Evolutionary conservation across 2,797 vertebrate genomes (phyloP).

Genomic region (Dromococcyx pavoninus): DNA sequence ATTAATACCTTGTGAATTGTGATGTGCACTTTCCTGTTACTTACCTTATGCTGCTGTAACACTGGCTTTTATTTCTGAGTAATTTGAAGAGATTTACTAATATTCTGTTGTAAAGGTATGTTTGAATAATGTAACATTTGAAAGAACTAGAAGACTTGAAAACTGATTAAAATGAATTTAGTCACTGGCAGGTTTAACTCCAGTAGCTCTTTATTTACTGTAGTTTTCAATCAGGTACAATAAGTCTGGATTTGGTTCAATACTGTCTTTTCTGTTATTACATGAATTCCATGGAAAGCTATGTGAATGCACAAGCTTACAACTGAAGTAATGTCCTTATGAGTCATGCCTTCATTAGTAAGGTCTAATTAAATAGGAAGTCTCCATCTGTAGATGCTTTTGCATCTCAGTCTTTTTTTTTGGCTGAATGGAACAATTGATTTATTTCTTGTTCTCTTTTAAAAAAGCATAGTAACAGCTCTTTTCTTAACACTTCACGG

Average conservation of each 20-base stretch:
- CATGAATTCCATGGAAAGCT: background rate
- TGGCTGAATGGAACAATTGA: background rate
- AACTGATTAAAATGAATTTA: background rate
- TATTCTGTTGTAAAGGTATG: background rate
- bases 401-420: background rate
- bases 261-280: background rate
- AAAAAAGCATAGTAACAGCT: background rate
- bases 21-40: background rate
- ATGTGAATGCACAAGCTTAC: background rate
- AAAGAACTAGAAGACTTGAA: background rate
- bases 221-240: background rate
- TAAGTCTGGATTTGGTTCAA: background rate
- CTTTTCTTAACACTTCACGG: background rate
- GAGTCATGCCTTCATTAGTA: background rate
- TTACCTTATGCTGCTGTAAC: background rate
- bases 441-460: background rate
- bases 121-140: background rate
- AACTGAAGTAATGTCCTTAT: background rate
- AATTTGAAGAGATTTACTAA: background rate
- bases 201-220: background rate
- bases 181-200: background rate
- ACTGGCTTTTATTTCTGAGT: background rate
- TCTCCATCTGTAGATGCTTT: background rate
- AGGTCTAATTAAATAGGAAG: conserved; percentile 28
- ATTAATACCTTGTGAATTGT: background rate